Conservation (phyloP, 2,797 vertebrate species). For the Sebastolobus altivelis region DNA sequence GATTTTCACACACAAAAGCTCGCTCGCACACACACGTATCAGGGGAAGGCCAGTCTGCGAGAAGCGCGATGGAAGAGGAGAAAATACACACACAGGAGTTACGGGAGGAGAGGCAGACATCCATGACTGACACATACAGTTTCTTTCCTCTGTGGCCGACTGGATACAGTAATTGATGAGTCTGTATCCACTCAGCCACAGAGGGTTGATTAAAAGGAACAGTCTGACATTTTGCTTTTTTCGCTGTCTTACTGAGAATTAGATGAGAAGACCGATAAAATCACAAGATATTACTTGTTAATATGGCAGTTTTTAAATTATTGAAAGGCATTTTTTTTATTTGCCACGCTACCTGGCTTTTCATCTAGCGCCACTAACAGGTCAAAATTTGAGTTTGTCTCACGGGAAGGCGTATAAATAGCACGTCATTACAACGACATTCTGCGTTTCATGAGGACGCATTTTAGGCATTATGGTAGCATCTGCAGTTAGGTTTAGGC, state of each 20-base stretch:
- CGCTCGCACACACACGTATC: slow-evolving; percentile 44
- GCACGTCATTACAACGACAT: no score
- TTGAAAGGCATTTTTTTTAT: not conserved
- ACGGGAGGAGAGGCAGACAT: slow-evolving; percentile 36
- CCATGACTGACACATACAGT: slow-evolving; percentile 43
- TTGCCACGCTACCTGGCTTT: not conserved
- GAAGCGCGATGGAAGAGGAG: slow-evolving; percentile 29
- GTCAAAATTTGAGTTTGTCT: not conserved
- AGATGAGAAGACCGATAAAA: not conserved
- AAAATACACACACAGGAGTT: slow-evolving; percentile 15
- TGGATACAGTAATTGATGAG: slow-evolving; percentile 42
- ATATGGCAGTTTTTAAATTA: not conserved
- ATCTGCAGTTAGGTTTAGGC: no score
- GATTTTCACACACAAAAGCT: slow-evolving; percentile 49
- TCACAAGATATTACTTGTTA: not conserved
- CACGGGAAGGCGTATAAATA: no score
- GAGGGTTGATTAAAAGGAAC: slow-evolving; percentile 50
- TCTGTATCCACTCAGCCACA: slow-evolving; percentile 39
- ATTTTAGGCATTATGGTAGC: no score
- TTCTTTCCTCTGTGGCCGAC: slow-evolving; percentile 38
- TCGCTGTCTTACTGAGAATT: slow-evolving; percentile 12
- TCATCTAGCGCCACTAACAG: not conserved
- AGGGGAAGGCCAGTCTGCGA: slow-evolving; percentile 57
- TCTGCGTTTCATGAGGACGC: no score
- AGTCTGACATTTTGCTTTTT: slow-evolving; percentile 39